Conservation (phyloP, 2,797 vertebrate genomes). For the Parauchenoglanis ngamensis region DNA sequence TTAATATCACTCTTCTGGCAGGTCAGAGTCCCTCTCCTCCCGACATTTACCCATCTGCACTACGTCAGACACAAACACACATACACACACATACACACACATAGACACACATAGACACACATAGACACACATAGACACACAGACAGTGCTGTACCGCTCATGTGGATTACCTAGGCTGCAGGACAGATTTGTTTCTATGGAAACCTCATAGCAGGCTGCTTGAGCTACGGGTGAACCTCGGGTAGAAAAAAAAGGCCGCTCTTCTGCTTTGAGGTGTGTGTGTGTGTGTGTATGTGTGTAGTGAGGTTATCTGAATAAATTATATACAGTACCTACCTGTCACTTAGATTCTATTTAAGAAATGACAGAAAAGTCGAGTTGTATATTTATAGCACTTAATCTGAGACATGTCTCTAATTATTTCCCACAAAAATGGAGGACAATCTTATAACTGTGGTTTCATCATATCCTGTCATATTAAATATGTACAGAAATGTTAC, state of each 20-base stretch:
- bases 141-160: constrained; percentile 44
- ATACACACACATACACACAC: constrained; percentile 10
- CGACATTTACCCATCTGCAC: constrained; percentile 69
- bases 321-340: constrained; percentile 14
- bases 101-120: constrained; percentile 32
- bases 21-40: constrained; percentile 65
- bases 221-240: constrained; percentile 69
- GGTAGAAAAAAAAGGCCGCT: constrained; percentile 37
- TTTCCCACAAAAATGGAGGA: neutral
- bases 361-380: neutral
- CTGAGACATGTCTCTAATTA: neutral
- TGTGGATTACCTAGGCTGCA: constrained; percentile 72
- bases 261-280: constrained; percentile 40
- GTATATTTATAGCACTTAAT: neutral
- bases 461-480: neutral
- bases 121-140: constrained; percentile 37
- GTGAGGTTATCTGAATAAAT: constrained; percentile 31
- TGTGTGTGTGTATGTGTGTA: constrained; percentile 19
- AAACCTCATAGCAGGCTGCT: constrained; percentile 74
- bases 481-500: neutral
- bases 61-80: constrained; percentile 47
- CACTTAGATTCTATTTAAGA: constrained; percentile 35
- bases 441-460: neutral
- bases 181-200: constrained; percentile 78
- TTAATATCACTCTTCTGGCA: constrained; percentile 61